A percentile compares a stretch with the other conserved stretches of the same genome.
Evolutionary conservation across 2,797 vertebrate genomes (phyloP).

Genomic region (Pseudomugil gertrudae): DNA sequence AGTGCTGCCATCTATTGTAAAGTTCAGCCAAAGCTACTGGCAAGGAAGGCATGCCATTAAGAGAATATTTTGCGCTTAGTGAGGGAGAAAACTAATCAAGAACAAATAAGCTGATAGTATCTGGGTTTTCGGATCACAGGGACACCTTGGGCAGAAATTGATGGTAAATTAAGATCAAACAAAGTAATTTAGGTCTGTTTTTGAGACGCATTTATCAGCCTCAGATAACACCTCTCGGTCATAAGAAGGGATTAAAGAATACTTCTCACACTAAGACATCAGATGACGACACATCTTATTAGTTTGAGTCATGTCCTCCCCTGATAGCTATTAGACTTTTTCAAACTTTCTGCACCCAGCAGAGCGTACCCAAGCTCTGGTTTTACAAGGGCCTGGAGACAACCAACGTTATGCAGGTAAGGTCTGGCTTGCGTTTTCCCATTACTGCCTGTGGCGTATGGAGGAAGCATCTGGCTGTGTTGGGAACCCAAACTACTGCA

Average conservation of each 20-base stretch:
- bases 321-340: background rate
- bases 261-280: constrained; percentile 8
- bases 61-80: constrained; percentile 26
- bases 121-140: constrained; percentile 41
- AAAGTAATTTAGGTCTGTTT: constrained; percentile 39
- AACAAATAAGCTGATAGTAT: constrained; percentile 52
- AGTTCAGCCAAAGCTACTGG: constrained; percentile 50
- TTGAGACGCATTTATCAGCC: constrained; percentile 19
- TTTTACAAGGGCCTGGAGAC: constrained; percentile 32
- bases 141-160: constrained; percentile 57
- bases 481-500: constrained; percentile 53
- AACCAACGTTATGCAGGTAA: constrained; percentile 37
- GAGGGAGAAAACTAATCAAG: constrained; percentile 22
- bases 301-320: background rate
- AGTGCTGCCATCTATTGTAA: constrained; percentile 49
- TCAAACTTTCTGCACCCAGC: constrained; percentile 5
- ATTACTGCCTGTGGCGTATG: constrained; percentile 35
- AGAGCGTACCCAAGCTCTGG: constrained; percentile 7
- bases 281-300: constrained; percentile 19
- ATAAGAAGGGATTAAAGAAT: constrained; percentile 28
- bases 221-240: constrained; percentile 27
- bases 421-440: constrained; percentile 57
- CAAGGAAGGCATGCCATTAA: constrained; percentile 26
- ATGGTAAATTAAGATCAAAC: constrained; percentile 61
- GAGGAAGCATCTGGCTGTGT: constrained; percentile 68